phyloP scores from a whole-genome alignment of 2,888 invertebrate genomes.

The Loripinus fragilis region DNA sequence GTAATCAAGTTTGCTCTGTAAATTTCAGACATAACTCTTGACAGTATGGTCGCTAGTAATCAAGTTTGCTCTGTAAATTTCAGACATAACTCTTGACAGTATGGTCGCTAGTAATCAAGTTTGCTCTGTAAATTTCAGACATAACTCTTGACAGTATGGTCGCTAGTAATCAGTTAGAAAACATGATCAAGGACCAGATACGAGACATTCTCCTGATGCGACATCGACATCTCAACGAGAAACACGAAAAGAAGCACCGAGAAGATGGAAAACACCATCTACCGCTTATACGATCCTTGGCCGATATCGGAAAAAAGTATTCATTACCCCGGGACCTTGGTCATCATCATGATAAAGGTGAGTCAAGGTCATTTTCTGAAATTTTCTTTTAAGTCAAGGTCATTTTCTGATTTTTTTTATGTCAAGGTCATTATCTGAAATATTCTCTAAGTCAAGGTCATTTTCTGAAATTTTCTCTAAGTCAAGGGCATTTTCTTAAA shows the following conservation, averaged over 20 bases:
- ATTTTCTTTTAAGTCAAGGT: too few relatives aligned
- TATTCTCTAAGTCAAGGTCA: too few relatives aligned
- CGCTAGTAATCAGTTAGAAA: constrained; percentile 89
- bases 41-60: too few relatives aligned
- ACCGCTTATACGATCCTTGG: constrained; percentile 89
- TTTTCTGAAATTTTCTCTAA: too few relatives aligned
- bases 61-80: too few relatives aligned
- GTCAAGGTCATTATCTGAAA: too few relatives aligned
- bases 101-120: too few relatives aligned
- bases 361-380: constrained; percentile 17
- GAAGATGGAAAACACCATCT: constrained; percentile 84
- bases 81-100: too few relatives aligned
- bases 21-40: too few relatives aligned
- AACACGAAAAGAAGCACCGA: constrained; percentile 75
- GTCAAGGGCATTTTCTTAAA: too few relatives aligned
- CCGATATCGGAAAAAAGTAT: constrained; percentile 97
- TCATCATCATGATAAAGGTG: constrained; percentile 34
- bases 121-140: constrained; percentile 88
- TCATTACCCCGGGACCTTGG: constrained; percentile 85
- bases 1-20: too few relatives aligned
- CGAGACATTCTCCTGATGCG: constrained; percentile 93
- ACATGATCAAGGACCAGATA: constrained; percentile 90
- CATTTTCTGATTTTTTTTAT: too few relatives aligned
- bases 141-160: constrained; percentile 95
- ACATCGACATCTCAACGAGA: constrained; percentile 97